Evolutionary conservation across 1,140 invertebrate genomes (phyloP), one percentile per base, ranked within the genome.

Genomic region (Drosophila littoralis): DNA sequence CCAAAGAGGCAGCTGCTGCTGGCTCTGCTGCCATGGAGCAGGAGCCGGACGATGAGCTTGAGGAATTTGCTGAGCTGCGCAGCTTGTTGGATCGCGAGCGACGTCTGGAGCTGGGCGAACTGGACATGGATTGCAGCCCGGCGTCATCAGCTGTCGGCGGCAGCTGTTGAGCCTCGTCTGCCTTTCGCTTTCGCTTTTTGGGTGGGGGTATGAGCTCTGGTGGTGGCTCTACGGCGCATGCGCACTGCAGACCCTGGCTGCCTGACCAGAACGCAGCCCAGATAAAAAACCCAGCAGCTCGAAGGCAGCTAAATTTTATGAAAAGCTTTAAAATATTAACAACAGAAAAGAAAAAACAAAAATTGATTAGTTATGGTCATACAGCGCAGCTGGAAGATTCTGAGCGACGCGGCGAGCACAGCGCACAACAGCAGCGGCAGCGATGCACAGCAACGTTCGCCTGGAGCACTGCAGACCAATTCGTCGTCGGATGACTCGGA

Each of bases 401-500:
- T 83, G 7, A 85, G 83, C 38, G 91, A 92, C 17, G 43, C 79
- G 54, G 83, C 72, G 6, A 74, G 75, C 45, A 84, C 81, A 7
- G 33, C 70, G 7, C 69, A 61, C 36, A 75, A 67, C 43, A 55
- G 12, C n/a, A 50, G 65, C 6, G 55, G 7, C 48, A 76, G 32
- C 46, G 90, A 81, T 59, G 64, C 50, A 42, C 83, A 75, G 58
- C 90, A 85, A 54, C 79, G 86, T 50, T 89, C 90, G 6, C 91
- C 86, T 22, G 60, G 76, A 35, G 66, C 65, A 17, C 17, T 91
- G 40, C 83, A 89, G 22, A 42, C 50, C 7, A 89, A 79, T 38
- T 86, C 88, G 7, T 92, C 91, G n/a, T 91, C 91, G 0, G 91
- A 92, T 57, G 91, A 92, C 57, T 92, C 91, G 0, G 90, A 92